Evolutionary conservation across 2,888 invertebrate species (phyloP), one percentile per base, ranked within the genome.

Genomic region (Chrysomela aeneicollis): DNA sequence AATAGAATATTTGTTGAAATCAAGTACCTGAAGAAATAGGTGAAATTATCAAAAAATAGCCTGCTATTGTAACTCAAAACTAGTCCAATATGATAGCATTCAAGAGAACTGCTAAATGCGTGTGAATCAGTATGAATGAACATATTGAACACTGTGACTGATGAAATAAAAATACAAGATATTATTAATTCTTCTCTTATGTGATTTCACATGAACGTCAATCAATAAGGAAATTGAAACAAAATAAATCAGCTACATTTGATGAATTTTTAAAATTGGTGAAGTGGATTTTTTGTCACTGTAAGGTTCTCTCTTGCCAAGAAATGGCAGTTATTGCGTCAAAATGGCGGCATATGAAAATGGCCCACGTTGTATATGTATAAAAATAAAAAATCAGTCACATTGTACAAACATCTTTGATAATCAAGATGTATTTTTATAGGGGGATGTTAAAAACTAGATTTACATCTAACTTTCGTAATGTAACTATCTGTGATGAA

Each of bases 401-500:
- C 15, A 15, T 42, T 42, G 15, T 42, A 15, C 42, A 42, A 10
- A 42, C 3, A 42, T 42, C 42, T 42, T 42, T 42, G 15, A 42
- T 42, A 42, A 42, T 42, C 42, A n/a, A 15, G 15, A 42, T 15
- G 6, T 42, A 42, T 42, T 42, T 15, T 6, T 32, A 46, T 47
- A 57, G 22, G 37, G 22, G 42, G 57, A 42, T 61, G 64, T 64
- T 68, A 68, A 64, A 53, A 62, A 63, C 72, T 66, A 65, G 63
- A 67, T 69, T 70, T 71, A 69, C 71, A 72, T 72, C 71, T 72
- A 75, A 74, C 12, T 35, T 60, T 55, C 52, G 55, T 76, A 75
- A 75, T 71, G 75, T 72, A 76, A 77, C 75, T 78, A 78, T 77
- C 78, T 79, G 79, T 79, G 78, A 79, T 79, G 77, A 76, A 42